A percentile compares a stretch with the other conserved stretches of the same genome.
phyloP scores from a whole-genome alignment of 2,113 vertebrate species.

The Odontophorus gujanensis region DNA sequence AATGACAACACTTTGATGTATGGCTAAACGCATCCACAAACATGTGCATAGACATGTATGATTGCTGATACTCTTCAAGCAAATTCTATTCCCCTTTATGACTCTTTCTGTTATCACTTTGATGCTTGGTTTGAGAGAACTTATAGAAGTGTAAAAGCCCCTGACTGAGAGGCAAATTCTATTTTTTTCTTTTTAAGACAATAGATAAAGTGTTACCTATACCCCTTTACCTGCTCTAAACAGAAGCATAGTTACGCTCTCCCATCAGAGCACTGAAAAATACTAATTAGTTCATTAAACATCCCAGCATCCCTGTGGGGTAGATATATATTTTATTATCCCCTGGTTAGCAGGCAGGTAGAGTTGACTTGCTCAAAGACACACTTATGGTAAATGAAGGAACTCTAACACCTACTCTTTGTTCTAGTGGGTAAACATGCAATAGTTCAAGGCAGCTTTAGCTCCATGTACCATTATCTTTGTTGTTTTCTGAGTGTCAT shows the following conservation, averaged over 20 bases:
- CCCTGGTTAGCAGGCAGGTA: slow-evolving; percentile 49
- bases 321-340: slow-evolving; percentile 55
- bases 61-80: not conserved
- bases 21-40: not conserved
- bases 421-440: slow-evolving; percentile 53
- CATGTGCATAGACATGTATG: not conserved
- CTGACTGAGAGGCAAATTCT: not conserved
- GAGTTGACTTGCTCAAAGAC: slow-evolving; percentile 34
- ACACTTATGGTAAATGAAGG: slow-evolving; percentile 60
- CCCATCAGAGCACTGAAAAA: not conserved
- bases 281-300: slow-evolving; percentile 54
- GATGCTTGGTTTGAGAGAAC: slow-evolving; percentile 22
- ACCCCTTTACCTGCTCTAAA: slow-evolving; percentile 1
- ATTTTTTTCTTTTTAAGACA: not conserved
- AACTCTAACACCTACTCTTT: slow-evolving; percentile 19
- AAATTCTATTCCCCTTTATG: not conserved
- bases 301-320: slow-evolving; percentile 37
- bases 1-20: not conserved
- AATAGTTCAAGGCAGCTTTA: slow-evolving; percentile 40
- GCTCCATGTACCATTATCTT: slow-evolving; percentile 33
- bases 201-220: not conserved
- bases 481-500: not conserved
- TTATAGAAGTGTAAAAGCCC: slow-evolving; percentile 20
- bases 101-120: not conserved
- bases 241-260: slow-evolving; percentile 19